Percentiles rank a stretch among this genome's conserved stretches.
phyloP scores from a whole-genome alignment of 2,888 invertebrate species.

The Mimachlamys varia region DNA sequence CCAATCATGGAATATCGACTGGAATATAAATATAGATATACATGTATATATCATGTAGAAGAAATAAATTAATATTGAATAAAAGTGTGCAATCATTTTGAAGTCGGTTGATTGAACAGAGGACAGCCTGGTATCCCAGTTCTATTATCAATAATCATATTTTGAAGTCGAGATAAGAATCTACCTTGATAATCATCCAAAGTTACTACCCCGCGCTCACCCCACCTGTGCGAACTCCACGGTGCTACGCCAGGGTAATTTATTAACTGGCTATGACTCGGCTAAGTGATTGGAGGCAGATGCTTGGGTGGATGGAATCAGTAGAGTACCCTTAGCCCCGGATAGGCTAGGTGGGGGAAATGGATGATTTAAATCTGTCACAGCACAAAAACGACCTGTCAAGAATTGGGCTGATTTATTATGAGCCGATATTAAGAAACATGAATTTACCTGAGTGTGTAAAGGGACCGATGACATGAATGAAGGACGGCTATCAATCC shows the following conservation, averaged over 20 bases:
- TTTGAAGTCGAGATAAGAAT: slow-evolving; percentile 8
- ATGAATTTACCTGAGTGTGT: slow-evolving; percentile 42
- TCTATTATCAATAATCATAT: slow-evolving; percentile 27
- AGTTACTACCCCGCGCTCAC: slow-evolving; percentile 16
- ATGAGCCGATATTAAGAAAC: slow-evolving; percentile 49
- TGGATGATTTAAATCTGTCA: slow-evolving; percentile 54
- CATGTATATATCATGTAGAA: not conserved
- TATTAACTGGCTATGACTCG: slow-evolving; percentile 41
- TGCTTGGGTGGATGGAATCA: slow-evolving; percentile 43
- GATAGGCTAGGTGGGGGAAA: slow-evolving; percentile 46
- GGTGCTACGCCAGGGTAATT: slow-evolving; percentile 45
- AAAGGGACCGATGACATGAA: slow-evolving; percentile 47
- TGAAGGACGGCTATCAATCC: slow-evolving; percentile 51
- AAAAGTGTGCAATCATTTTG: slow-evolving; percentile 27
- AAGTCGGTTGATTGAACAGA: slow-evolving; percentile 21
- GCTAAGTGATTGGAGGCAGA: slow-evolving; percentile 44
- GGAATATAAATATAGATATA: not conserved
- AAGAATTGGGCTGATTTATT: slow-evolving; percentile 51
- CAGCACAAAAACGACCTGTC: slow-evolving; percentile 53
- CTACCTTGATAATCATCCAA: slow-evolving; percentile 23
- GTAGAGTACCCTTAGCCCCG: slow-evolving; percentile 43
- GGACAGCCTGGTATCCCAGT: not conserved
- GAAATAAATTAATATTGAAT: slow-evolving; percentile 6
- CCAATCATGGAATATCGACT: not conserved
- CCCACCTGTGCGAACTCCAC: slow-evolving; percentile 31